Base-by-base conservation (phyloP, 1,140 invertebrate genomes). In the Geopemphigus sp. region DNA sequence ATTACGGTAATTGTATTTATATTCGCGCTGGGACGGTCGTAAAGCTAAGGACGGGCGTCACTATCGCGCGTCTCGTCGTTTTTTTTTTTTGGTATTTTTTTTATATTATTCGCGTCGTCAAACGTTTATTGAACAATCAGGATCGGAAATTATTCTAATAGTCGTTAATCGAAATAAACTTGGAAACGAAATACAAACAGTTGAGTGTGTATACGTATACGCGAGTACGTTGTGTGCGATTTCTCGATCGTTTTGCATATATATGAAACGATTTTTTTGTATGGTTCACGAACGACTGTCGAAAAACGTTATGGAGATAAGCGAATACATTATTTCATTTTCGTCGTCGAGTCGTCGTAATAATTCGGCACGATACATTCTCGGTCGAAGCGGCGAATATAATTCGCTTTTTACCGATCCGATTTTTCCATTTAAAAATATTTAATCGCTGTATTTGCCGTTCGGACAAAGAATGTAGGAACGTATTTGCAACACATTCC, bases 41-140 rank as follows among this genome's bases (percentile, higher is more conserved):
- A 45, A 66, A 66, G 19, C 29, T 66, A 45, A 22, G 45, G 22
- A 45, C 10, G 1, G 57, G 22, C 57, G 12, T 59, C 57, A 59
- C 22, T n/a, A n/a, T n/a, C n/a, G n/a, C n/a, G n/a, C n/a, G n/a
- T n/a, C n/a, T n/a, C n/a, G n/a, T n/a, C n/a, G n/a, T n/a, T n/a
- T n/a, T n/a, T n/a, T 56, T 32, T 15, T 63, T 63, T 15, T 32
- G 26, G 26, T 15, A 66, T 66, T 45, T 66, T 66, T 3, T n/a
- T n/a, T n/a, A n/a, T n/a, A n/a, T 22, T 45, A 45, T 22, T 5
- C n/a, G 14, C 45, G 32, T 39, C 32, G 15, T 45, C 45, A 66
- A 66, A 66, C 45, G n/a, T 66, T 66, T 66, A 64, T 64, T 32
- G 19, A 64, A 64, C 61, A 64, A 64, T 64, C 29, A 39, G 5